phyloP scores from a whole-genome alignment of 2,113 vertebrate genomes.

The Entosphenus tridentatus region DNA sequence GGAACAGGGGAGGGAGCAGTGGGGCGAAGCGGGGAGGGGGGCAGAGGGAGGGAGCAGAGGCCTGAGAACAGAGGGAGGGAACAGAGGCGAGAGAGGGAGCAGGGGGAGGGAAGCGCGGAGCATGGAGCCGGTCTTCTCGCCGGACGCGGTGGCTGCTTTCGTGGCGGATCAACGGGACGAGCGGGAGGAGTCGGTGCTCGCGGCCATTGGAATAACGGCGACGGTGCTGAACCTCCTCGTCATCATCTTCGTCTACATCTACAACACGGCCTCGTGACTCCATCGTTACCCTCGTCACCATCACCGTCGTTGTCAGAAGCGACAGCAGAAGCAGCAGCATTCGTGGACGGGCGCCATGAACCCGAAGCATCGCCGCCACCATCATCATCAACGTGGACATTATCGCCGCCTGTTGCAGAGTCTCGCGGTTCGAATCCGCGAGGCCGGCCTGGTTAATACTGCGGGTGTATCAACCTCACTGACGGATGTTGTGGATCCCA shows the following conservation, averaged over 20 bases:
- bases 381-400: too few relatives aligned
- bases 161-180: background rate
- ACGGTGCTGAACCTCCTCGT: constrained; percentile 85
- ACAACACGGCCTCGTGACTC: constrained; percentile 36
- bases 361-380: too few relatives aligned
- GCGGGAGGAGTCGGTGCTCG: constrained; percentile 62
- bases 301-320: too few relatives aligned
- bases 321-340: too few relatives aligned
- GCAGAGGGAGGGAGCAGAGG: background rate
- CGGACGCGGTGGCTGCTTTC: background rate
- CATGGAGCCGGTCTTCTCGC: background rate
- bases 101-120: background rate
- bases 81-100: background rate
- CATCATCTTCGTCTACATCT: constrained; percentile 97
- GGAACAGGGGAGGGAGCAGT: background rate
- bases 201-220: constrained; percentile 85
- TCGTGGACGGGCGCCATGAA: too few relatives aligned
- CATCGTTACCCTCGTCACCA: too few relatives aligned
- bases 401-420: too few relatives aligned
- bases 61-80: background rate
- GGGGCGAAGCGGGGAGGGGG: background rate
- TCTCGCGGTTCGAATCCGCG: too few relatives aligned
- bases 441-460: too few relatives aligned
- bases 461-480: too few relatives aligned
- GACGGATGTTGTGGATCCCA: too few relatives aligned